A percentile compares a stretch with the other conserved stretches of the same genome.
These are phyloP conservation scores for Chaenogobius annularis DNA, from an alignment of 2,113 vertebrate species.

Conservation along the genomic window DNA sequence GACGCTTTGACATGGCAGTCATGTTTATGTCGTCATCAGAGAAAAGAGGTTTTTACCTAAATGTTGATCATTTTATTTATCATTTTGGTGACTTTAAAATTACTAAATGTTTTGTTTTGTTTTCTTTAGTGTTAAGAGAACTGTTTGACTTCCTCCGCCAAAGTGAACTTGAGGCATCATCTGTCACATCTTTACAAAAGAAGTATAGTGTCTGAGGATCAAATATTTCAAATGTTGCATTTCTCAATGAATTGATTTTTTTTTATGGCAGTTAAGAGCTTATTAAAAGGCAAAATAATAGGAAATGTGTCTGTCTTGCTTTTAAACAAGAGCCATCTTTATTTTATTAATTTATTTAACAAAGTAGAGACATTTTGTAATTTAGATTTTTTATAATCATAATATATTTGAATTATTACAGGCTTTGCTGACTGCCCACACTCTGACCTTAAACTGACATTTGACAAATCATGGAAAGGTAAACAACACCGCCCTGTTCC, in stretches of 20 bases:
- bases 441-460: background rate
- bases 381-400: too few relatives aligned
- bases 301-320: background rate
- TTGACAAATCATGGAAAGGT: slow-evolving; percentile 2
- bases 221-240: background rate
- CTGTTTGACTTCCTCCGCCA: slow-evolving; percentile 84
- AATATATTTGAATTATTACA: background rate
- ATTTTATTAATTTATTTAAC: background rate
- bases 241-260: background rate
- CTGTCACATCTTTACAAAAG: slow-evolving; percentile 79
- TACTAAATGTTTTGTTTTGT: background rate
- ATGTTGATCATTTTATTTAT: background rate
- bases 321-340: background rate
- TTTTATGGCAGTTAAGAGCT: background rate
- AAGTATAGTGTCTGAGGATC: slow-evolving; percentile 81
- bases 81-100: background rate
- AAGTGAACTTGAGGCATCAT: slow-evolving; percentile 71
- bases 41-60: slow-evolving; percentile 76
- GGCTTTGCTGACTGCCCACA: background rate
- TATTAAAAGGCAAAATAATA: background rate
- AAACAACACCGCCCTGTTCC: slow-evolving; percentile 1
- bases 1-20: slow-evolving; percentile 92
- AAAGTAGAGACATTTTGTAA: background rate
- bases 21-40: slow-evolving; percentile 93
- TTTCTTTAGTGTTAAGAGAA: slow-evolving; percentile 77